Percentiles rank a stretch among this genome's conserved stretches.
These are phyloP conservation scores for Deilephila porcellus DNA, from an alignment of 2,888 invertebrate genomes.

Conservation along the genomic window DNA sequence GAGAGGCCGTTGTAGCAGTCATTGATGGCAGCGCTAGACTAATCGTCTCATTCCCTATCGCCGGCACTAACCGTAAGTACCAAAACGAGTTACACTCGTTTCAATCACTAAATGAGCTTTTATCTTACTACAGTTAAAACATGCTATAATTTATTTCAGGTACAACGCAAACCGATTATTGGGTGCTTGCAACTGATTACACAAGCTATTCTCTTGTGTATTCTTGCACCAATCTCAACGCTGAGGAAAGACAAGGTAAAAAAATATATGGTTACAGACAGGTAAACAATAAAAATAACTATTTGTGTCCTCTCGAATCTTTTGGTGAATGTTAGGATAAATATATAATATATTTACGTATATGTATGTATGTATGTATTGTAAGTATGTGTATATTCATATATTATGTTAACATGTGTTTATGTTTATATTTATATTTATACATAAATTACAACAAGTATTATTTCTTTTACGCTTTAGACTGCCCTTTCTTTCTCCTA, in stretches of 20 bases:
- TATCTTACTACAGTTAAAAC: neutral
- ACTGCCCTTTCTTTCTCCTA: too few relatives aligned
- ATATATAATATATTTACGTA: too few relatives aligned
- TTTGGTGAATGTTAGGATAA: too few relatives aligned
- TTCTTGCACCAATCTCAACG: constrained; percentile 77
- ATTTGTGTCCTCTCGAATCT: too few relatives aligned
- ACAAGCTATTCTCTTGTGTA: constrained; percentile 85
- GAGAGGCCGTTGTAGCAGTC: constrained; percentile 55
- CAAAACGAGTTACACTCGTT: neutral
- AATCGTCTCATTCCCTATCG: constrained; percentile 85
- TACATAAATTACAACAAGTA: too few relatives aligned
- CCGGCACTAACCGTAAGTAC: constrained; percentile 57
- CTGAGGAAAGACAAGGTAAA: constrained; percentile 53
- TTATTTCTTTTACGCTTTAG: too few relatives aligned
- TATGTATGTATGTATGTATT: too few relatives aligned
- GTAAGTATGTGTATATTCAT: too few relatives aligned
- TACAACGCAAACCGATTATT: constrained; percentile 69
- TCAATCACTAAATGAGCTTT: neutral
- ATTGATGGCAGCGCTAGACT: constrained; percentile 86
- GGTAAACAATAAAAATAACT: too few relatives aligned
- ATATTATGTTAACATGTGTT: too few relatives aligned
- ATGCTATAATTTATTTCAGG: constrained; percentile 50
- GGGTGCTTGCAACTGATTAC: constrained; percentile 88
- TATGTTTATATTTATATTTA: too few relatives aligned
- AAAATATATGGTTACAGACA: neutral